phyloP scores from a whole-genome alignment of 2,888 invertebrate species.

The Arge pagana region DNA sequence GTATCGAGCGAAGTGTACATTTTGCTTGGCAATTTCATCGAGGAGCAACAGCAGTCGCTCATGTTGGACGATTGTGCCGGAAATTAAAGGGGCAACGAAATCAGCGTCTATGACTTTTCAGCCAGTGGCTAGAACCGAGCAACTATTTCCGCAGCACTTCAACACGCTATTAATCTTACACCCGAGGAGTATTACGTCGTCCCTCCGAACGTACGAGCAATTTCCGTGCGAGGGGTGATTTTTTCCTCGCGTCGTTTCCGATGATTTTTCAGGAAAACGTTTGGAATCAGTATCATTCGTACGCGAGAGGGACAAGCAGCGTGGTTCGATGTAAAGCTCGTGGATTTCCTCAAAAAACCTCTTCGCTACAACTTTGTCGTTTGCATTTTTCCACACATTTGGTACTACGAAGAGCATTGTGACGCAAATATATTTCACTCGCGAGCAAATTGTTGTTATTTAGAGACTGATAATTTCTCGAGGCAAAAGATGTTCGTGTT shows the following conservation, averaged over 20 bases:
- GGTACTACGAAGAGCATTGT: no score
- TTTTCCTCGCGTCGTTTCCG: constrained; percentile 14
- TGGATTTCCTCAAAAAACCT: no score
- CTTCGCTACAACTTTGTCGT: no score
- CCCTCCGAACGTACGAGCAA: constrained; percentile 16
- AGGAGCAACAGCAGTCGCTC: neutral
- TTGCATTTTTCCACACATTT: no score
- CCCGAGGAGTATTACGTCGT: constrained; percentile 15
- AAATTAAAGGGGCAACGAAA: constrained; percentile 20
- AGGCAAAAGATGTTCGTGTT: no score
- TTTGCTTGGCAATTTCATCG: neutral
- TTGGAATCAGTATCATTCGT: no score
- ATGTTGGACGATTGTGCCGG: constrained; percentile 15
- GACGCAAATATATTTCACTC: no score
- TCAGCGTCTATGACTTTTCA: constrained; percentile 10
- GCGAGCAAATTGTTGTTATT: no score
- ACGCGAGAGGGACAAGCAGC: no score
- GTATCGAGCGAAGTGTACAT: constrained; percentile 3
- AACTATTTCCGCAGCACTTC: constrained; percentile 20
- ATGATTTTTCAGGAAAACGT: no score
- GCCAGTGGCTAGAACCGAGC: constrained; percentile 11
- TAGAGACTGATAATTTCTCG: no score
- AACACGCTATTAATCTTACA: constrained; percentile 22
- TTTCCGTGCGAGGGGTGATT: constrained; percentile 19
- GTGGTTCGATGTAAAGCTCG: no score